phyloP scores from a whole-genome alignment of 2,888 invertebrate species.

The Encarsia formosa region DNA sequence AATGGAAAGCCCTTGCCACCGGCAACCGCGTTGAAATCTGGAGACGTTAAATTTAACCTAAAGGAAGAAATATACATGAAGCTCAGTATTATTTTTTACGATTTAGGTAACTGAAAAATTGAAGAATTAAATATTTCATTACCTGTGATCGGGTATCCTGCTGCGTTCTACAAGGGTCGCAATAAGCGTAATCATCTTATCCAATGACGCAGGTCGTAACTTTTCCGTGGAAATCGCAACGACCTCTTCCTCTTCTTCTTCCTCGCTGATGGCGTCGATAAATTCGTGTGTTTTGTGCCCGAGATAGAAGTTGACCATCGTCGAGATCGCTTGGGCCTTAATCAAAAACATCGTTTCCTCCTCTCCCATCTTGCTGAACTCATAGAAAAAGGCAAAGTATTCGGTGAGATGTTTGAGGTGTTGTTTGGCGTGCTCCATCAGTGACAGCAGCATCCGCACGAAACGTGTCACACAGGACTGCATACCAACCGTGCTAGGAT shows the following conservation, averaged over 20 bases:
- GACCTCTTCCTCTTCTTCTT: constrained; percentile 68
- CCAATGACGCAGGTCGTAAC: constrained; percentile 83
- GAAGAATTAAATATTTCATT: constrained; percentile 1
- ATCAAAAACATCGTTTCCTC: constrained; percentile 87
- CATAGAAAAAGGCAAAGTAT: constrained; percentile 86
- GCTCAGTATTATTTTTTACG: too few species aligned
- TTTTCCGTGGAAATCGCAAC: constrained; percentile 67
- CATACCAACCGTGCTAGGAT: constrained; percentile 58
- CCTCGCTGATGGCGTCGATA: constrained; percentile 69
- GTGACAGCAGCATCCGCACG: constrained; percentile 79
- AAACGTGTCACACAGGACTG: constrained; percentile 89
- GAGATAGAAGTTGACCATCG: constrained; percentile 88
- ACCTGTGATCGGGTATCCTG: constrained; percentile 65
- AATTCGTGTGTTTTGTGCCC: constrained; percentile 75
- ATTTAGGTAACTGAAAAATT: too few species aligned
- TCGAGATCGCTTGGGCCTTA: constrained; percentile 81
- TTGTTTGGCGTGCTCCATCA: constrained; percentile 84
- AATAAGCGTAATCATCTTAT: constrained; percentile 92
- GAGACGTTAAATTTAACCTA: constrained; percentile 68
- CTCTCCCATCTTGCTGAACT: constrained; percentile 93
- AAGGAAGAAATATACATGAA: background rate
- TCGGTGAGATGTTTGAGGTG: constrained; percentile 86
- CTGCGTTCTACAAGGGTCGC: constrained; percentile 86
- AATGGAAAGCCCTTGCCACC: constrained; percentile 93
- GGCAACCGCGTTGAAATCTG: constrained; percentile 77